A percentile compares a stretch with the other conserved stretches of the same genome.
These are phyloP conservation scores for Galeruca laticollis DNA, from an alignment of 2,888 invertebrate genomes.

Conservation along the genomic window DNA sequence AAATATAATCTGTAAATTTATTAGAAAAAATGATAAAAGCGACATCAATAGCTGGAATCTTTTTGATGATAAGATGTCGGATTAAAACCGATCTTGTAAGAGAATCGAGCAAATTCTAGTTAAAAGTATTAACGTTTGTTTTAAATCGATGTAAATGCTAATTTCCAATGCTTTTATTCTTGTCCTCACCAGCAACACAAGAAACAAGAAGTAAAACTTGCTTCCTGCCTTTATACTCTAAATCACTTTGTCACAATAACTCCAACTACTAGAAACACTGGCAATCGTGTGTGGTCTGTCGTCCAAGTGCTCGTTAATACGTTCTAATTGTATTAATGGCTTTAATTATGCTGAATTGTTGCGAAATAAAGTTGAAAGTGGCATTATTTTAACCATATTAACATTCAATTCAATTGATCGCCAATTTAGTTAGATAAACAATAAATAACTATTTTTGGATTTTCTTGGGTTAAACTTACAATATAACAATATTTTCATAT, in stretches of 20 bases:
- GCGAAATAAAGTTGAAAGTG: conserved; percentile 39
- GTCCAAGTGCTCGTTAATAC: conserved; percentile 45
- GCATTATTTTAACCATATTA: conserved; percentile 40
- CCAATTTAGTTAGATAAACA: background rate
- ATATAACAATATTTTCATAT: too few species aligned
- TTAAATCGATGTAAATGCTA: conserved; percentile 39
- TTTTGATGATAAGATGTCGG: too few species aligned
- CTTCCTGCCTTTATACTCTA: conserved; percentile 47
- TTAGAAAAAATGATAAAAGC: too few species aligned
- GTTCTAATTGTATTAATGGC: conserved; percentile 48
- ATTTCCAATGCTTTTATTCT: conserved; percentile 43
- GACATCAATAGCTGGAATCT: too few species aligned
- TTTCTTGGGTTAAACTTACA: too few species aligned
- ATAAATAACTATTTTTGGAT: too few species aligned
- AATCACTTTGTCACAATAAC: conserved; percentile 55
- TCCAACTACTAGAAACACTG: conserved; percentile 51
- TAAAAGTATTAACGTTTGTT: background rate
- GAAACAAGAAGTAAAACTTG: conserved; percentile 28
- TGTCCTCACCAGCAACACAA: conserved; percentile 26
- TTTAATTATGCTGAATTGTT: conserved; percentile 49
- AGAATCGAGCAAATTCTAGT: background rate
- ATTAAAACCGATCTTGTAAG: background rate
- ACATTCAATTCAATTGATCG: conserved; percentile 1
- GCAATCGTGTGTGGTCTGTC: conserved; percentile 57
- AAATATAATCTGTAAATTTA: too few species aligned